A percentile compares a stretch with the other conserved stretches of the same genome.
Evolutionary conservation across 2,113 vertebrate genomes (phyloP).

Genomic region (Ascaphus truei): DNA sequence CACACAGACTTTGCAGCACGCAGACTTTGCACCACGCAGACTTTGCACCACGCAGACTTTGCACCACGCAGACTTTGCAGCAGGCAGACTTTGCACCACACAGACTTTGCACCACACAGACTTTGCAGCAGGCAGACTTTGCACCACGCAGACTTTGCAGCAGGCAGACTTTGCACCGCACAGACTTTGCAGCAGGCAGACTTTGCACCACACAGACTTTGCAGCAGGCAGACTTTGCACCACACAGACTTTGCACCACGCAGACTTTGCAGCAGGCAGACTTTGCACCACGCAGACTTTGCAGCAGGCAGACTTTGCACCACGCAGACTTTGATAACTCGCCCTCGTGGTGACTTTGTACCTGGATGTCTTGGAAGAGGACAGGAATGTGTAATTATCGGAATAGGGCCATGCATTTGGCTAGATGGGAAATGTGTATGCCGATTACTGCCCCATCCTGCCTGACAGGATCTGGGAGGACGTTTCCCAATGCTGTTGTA

Average conservation of each 20-base stretch:
- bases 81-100: too few species aligned
- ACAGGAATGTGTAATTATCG: constrained; percentile 23
- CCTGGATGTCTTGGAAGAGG: constrained; percentile 7
- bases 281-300: not conserved
- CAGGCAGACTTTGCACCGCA: too few species aligned
- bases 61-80: too few species aligned
- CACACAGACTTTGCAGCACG: too few species aligned
- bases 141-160: too few species aligned
- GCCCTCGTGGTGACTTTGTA: not conserved
- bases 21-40: too few species aligned
- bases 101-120: too few species aligned
- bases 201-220: too few species aligned
- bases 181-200: too few species aligned
- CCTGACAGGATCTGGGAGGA: constrained; percentile 24
- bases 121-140: too few species aligned
- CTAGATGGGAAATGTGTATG: constrained; percentile 9
- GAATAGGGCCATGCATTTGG: constrained; percentile 19
- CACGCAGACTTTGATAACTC: constrained; percentile 3
- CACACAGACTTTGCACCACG: not conserved
- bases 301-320: not conserved
- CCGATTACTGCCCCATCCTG: constrained; percentile 21
- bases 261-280: not conserved
- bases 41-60: too few species aligned
- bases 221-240: too few species aligned
- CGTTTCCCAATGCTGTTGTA: constrained; percentile 17